Base-by-base conservation (phyloP, 30 jellyfish, hydroid and myxozoan species). In the Cassiopea andromeda region DNA sequence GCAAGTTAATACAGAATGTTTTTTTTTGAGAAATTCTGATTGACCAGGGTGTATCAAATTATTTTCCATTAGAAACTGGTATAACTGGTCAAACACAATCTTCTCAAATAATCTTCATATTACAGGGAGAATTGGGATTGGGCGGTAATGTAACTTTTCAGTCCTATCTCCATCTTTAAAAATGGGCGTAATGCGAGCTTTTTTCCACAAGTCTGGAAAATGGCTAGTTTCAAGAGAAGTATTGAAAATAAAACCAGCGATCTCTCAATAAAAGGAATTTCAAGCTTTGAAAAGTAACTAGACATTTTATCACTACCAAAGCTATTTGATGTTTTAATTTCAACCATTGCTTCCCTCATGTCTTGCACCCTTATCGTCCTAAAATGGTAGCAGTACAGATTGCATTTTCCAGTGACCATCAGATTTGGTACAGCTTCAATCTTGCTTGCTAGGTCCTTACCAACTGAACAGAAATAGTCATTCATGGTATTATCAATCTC, bases 381-480 rank as follows among this genome's bases (percentile, higher is more conserved):
- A 44, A 77, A 48, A 7, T 77, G 6, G 48, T 10, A 77, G 50
- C n/a, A 45, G 73, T 82, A 64, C n/a, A 82, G 19, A 44, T 82
- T 45, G 45, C 48, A 69, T 19, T 82, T 72, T 7, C 91, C 91
- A 5, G 85, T 4, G 2, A 82, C 71, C 16, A 82, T 46, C 6
- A 85, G 83, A 47, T 82, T 82, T 1, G 87, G 72, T n/a, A n/a
- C n/a, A n/a, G n/a, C n/a, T n/a, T n/a, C n/a, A n/a, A n/a, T n/a
- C n/a, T n/a, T n/a, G n/a, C n/a, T n/a, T n/a, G n/a, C n/a, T n/a
- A n/a, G n/a, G n/a, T n/a, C n/a, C n/a, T n/a, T n/a, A n/a, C n/a
- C 93, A 2, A 85, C 72, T 1, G 93, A 5, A n/a, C 93, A 85
- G 46, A 85, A 73, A 18, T 7, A 54, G 5, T 67, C 75, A 59